Base-by-base conservation (phyloP, 2,113 vertebrate species). In the Gadus macrocephalus region DNA sequence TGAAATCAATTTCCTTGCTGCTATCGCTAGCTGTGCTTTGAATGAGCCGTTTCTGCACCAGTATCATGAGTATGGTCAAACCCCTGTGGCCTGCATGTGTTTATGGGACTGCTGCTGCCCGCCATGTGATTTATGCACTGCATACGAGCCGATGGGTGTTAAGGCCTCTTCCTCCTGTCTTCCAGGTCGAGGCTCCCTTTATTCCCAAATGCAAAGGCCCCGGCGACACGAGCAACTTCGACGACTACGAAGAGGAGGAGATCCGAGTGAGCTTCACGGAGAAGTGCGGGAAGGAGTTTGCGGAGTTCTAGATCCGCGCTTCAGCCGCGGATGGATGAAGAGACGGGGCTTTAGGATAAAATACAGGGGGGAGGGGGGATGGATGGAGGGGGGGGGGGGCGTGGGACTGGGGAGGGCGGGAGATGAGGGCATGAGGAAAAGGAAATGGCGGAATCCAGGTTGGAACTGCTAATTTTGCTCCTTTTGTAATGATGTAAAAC, bases 141-240 rank as follows among this genome's bases (percentile, higher is more conserved):
- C 31, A 4, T 35, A 35, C 31, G 31, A 25, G 1, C 25, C 25
- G 25, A 35, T 35, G 2, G 31, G 31, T 35, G 6, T 35, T 7
- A 42, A 11, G 5, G 9, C 8, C 42, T 7, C 42, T 62, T 3
- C 22, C 55, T 20, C 62, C 22, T 61, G 6, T 81, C 27, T 83
- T 15, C 53, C 79, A 95, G 94, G 93, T 96, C 84, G 95, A 97
- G 86, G 94, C 95, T 67, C 95, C 95, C 68, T 97, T 97, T 91
- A 95, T 96, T 90, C 95, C 95, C 25, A 96, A 97, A 90, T 96
- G 94, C 89, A 96, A 95, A 93, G 95, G 95, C 80, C 94, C 95
- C 0, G 95, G 95, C 1, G 95, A 97, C 90, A 96, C 94, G 11
- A 97, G 95, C 92, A 97, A 97, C 91, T 97, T 97, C 56, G 95